Evolutionary conservation across 2,113 vertebrate species (phyloP), one percentile per base, ranked within the genome.

Genomic region (Ictalurus punctatus): DNA sequence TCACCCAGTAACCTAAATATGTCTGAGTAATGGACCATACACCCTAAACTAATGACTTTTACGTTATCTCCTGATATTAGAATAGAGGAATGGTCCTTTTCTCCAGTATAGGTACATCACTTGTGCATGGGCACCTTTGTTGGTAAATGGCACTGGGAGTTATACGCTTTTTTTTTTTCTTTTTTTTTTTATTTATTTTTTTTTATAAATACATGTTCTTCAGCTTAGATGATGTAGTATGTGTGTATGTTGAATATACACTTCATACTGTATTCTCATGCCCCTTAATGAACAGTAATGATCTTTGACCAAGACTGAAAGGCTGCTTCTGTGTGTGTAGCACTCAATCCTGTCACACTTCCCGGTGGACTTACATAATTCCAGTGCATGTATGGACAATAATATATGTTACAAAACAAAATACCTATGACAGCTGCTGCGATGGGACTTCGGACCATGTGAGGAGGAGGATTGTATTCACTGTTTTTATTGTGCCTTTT

Each of bases 111-210:
- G 85, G 80, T 89, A 92, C 48, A 85, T 73, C 71, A 91, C 94
- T 93, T 95, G 84, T 91, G 93, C 91, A 93, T 95, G 94, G 95
- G 95, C 86, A 94, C 90, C 89, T 93, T 84, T 91, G 90, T 94
- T 92, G 87, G 92, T 91, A 90, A 91, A 89, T 87, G 89, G 88
- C 84, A 86, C 84, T 63, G 89, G 89, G 59, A 92, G 90, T 91
- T 6, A 27, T 69, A 58, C 58, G 37, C 59, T 34, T 63, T 92
- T 94, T 94, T n/a, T n/a, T n/a, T n/a, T n/a, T n/a, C n/a, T n/a
- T n/a, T n/a, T n/a, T n/a, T n/a, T n/a, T n/a, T n/a, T n/a, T n/a
- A n/a, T n/a, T n/a, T n/a, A n/a, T 92, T 94, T 94, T n/a, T n/a
- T 94, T 92, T 90, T 81, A 91, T 82, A 84, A 74, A 91, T 80